These are phyloP conservation scores for Drosophila aff. DNA, from an alignment of 1,140 invertebrate genomes.

Conservation along the genomic window DNA sequence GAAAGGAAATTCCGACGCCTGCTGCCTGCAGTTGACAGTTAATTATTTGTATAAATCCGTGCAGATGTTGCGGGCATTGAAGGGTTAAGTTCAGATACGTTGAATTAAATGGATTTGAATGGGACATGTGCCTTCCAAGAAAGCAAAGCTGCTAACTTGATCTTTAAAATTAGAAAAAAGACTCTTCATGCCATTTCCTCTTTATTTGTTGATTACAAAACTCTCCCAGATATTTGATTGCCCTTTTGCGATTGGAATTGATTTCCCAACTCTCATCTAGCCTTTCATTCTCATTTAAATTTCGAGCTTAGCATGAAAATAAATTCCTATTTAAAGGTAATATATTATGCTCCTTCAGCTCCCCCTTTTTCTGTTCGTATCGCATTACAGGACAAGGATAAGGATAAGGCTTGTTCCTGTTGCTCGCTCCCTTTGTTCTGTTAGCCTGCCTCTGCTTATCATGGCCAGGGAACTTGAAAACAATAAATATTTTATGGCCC, in stretches of 20 bases:
- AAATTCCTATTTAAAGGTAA: conserved; percentile 68
- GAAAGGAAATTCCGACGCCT: conserved; percentile 47
- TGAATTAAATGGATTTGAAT: conserved; percentile 39
- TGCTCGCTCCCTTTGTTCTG: conserved; percentile 40
- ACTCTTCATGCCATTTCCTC: no score
- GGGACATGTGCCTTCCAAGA: not conserved
- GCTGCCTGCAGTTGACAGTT: conserved; percentile 74
- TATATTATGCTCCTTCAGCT: conserved; percentile 47
- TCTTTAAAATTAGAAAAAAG: conserved; percentile 5
- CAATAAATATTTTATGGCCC: conserved; percentile 78
- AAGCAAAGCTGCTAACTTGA: not conserved
- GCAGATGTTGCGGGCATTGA: conserved; percentile 63
- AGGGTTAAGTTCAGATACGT: conserved; percentile 50
- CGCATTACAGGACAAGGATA: conserved; percentile 51
- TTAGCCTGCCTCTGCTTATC: conserved; percentile 56
- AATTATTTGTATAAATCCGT: conserved; percentile 76
- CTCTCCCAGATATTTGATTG: not conserved
- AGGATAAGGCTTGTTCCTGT: conserved; percentile 45
- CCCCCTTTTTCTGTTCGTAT: conserved; percentile 31
- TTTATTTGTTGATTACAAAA: not conserved
- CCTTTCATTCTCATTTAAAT: conserved; percentile 58
- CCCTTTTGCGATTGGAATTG: conserved; percentile 12
- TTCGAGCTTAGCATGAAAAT: conserved; percentile 40
- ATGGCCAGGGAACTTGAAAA: conserved; percentile 70
- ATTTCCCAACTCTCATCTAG: conserved; percentile 11